Percentiles rank a stretch among this genome's conserved stretches.
Evolutionary conservation across 2,113 vertebrate genomes (phyloP).

Genomic region (Tiliqua scincoides): DNA sequence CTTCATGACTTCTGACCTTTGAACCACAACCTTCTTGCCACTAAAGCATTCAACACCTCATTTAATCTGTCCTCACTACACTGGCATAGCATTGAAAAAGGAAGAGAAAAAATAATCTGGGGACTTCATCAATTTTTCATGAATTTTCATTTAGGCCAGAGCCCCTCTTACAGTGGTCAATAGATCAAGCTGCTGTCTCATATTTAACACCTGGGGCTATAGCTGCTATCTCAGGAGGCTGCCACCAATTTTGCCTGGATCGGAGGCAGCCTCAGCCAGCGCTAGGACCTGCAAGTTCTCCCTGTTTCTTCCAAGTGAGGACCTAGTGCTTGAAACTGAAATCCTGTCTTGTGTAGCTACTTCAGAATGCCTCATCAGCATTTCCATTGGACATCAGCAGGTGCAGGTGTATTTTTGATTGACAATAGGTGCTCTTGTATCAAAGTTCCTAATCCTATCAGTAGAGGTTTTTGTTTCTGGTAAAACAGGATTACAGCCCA

Average conservation of each 20-base stretch:
- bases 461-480: too few species aligned
- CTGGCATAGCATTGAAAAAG: slow-evolving; percentile 63
- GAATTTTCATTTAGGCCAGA: slow-evolving; percentile 95
- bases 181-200: slow-evolving; percentile 96
- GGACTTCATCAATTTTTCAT: slow-evolving; percentile 98
- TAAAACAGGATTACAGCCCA: too few species aligned
- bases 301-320: neutral
- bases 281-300: slow-evolving; percentile 33
- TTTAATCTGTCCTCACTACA: slow-evolving; percentile 73
- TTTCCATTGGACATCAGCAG: slow-evolving; percentile 34
- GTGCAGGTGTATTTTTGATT: neutral
- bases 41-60: slow-evolving; percentile 78
- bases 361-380: slow-evolving; percentile 13
- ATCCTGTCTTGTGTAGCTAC: neutral
- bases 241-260: slow-evolving; percentile 69
- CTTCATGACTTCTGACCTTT: slow-evolving; percentile 73
- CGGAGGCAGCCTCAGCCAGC: slow-evolving; percentile 59
- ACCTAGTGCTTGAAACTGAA: slow-evolving; percentile 39
- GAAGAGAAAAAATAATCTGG: slow-evolving; percentile 82
- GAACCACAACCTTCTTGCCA: slow-evolving; percentile 77
- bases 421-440: neutral
- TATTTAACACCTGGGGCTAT: slow-evolving; percentile 91
- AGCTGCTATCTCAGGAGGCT: slow-evolving; percentile 78
- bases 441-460: neutral
- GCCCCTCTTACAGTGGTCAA: slow-evolving; percentile 92